A percentile compares a stretch with the other conserved stretches of the same genome.
These are phyloP conservation scores for Acinonyx jubatus DNA, from an alignment of 2,113 vertebrate species.

Conservation along the genomic window DNA sequence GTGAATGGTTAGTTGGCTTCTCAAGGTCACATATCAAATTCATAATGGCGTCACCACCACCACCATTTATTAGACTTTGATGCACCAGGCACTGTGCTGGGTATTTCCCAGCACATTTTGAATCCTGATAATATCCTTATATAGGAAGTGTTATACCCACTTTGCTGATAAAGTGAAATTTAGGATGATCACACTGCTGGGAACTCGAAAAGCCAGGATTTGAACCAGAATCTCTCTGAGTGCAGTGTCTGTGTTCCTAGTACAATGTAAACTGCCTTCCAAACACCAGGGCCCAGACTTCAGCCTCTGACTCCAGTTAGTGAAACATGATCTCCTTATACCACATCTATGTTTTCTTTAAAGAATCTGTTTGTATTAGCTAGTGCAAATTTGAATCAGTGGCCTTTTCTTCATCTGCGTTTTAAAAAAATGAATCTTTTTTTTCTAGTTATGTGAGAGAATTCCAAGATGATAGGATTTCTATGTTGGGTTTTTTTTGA, in stretches of 20 bases:
- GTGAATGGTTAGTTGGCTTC: not conserved
- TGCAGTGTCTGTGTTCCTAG: not conserved
- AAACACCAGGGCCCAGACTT: not conserved
- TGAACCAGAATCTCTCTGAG: not conserved
- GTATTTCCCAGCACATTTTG: not conserved
- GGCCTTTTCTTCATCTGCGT: not conserved
- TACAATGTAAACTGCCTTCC: not conserved
- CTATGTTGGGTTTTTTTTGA: not conserved
- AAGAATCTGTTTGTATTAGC: not conserved
- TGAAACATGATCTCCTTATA: not conserved
- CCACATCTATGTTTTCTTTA: not conserved
- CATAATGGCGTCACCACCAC: not conserved
- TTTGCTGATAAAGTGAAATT: conserved; percentile 22
- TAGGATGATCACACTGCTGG: not conserved
- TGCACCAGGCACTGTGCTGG: not conserved
- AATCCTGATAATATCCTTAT: not conserved
- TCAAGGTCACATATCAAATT: not conserved
- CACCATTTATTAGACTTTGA: not conserved
- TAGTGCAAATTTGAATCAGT: not conserved
- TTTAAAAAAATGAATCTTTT: not conserved
- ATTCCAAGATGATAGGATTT: not conserved
- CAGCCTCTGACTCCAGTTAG: not conserved
- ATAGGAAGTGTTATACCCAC: not conserved
- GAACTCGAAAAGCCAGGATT: not conserved
- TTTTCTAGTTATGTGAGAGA: not conserved